A percentile compares a stretch with the other conserved stretches of the same genome.
These are phyloP conservation scores for Clivina fossor DNA, from an alignment of 2,888 invertebrate species.

Conservation along the genomic window DNA sequence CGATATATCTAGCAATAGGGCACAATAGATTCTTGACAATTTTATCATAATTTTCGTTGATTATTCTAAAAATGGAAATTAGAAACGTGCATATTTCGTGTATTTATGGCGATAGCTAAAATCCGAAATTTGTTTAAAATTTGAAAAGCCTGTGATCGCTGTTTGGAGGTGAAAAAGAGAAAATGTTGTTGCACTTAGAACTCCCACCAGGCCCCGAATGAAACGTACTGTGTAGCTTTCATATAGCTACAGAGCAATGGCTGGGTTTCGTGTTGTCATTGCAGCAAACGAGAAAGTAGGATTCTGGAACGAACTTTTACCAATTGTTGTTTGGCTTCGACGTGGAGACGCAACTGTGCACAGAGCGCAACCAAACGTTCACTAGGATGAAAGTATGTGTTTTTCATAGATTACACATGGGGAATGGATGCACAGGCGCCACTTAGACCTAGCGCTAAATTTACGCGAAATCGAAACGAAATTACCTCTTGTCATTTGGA, in stretches of 20 bases:
- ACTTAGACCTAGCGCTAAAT: neutral
- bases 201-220: slow-evolving; percentile 34
- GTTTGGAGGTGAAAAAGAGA: slow-evolving; percentile 33
- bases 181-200: slow-evolving; percentile 33
- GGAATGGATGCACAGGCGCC: slow-evolving; percentile 24
- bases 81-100: too few species aligned
- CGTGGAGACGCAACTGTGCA: too few species aligned
- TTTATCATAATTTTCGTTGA: too few species aligned
- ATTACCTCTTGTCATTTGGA: too few species aligned
- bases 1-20: too few species aligned
- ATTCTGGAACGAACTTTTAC: slow-evolving; percentile 53
- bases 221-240: slow-evolving; percentile 37
- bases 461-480: too few species aligned
- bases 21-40: too few species aligned
- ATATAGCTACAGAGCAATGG: slow-evolving; percentile 31
- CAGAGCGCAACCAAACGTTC: too few species aligned
- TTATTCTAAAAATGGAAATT: too few species aligned
- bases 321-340: slow-evolving; percentile 45
- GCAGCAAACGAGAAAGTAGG: slow-evolving; percentile 54
- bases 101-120: too few species aligned
- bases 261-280: slow-evolving; percentile 44
- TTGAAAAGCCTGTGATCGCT: too few species aligned
- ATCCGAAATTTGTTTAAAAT: too few species aligned
- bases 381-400: slow-evolving; percentile 47
- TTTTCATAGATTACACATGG: slow-evolving; percentile 13